Base-by-base conservation (phyloP, 2,113 vertebrate species). In the Macaca fascicularis region DNA sequence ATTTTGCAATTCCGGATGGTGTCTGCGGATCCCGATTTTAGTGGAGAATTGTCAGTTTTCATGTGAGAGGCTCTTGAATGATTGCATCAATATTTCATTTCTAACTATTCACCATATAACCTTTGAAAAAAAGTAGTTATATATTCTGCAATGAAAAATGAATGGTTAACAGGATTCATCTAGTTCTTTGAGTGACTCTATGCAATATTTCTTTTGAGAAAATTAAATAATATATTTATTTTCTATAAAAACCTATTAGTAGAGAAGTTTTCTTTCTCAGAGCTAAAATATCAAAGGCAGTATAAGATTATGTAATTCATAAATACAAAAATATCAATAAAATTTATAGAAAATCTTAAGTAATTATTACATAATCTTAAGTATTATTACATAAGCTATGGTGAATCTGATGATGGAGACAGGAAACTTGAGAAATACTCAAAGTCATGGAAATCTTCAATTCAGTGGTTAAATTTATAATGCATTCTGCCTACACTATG, bases 11-110 rank as follows among this genome's bases (percentile, higher is more conserved):
- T 88, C 14, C 35, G 88, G 10, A 30, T 89, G 19, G 30, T 45
- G 5, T 14, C 8, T 91, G 2, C 70, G 38, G 45, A 76, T 85
- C 4, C 20, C 43, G n/a, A 52, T 78, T 78, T 86, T 69, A 57
- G 48, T 88, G 45, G 38, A 93, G 17, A 92, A 93, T 85, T 89
- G 45, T 50, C 57, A 70, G 52, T 93, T 88, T 92, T 90, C 11
- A 64, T 16, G 0, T 82, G 69, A 90, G 57, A 75, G 17, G 82
- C 30, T 80, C 17, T 89, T 70, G 52, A 70, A 64, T 85, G n/a
- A 27, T 50, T 57, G 2, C 12, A 70, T 57, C 4, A 50, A 23
- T 76, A 85, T 93, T 97, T 97, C 16, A 88, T 12, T 90, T 93
- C 76, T 88, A 94, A 74, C 17, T 14, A 89, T 32, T 25, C 1